phyloP scores from a whole-genome alignment of 2,113 vertebrate genomes.

The Antennarius striatus region DNA sequence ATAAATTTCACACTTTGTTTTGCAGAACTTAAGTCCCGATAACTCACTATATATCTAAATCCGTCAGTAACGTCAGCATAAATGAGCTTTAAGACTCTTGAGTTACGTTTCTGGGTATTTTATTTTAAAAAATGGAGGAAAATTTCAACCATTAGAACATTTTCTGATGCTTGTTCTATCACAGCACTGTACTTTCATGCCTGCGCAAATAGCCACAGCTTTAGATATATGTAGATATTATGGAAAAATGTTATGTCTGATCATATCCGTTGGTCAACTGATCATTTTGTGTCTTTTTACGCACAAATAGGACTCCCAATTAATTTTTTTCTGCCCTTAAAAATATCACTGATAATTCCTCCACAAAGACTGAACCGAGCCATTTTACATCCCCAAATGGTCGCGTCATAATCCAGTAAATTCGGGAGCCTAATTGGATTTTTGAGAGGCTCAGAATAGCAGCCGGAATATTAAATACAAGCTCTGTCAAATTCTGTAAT shows the following conservation, averaged over 20 bases:
- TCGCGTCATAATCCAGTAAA: constrained; percentile 72
- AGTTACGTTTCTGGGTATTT: too few species aligned
- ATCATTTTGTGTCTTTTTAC: constrained; percentile 18
- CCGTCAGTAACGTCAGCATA: too few species aligned
- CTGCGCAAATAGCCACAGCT: too few species aligned
- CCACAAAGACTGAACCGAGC: constrained; percentile 54
- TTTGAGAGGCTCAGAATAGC: constrained; percentile 66
- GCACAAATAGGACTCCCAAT: constrained; percentile 39
- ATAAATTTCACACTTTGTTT: neutral
- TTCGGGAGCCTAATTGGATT: constrained; percentile 76
- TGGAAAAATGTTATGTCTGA: neutral
- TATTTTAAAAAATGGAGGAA: too few species aligned
- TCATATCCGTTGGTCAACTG: constrained; percentile 1
- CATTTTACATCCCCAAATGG: constrained; percentile 64
- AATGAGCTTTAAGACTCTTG: too few species aligned
- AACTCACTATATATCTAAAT: too few species aligned
- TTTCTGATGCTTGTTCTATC: too few species aligned
- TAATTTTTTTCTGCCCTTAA: constrained; percentile 27
- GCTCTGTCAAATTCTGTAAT: constrained; percentile 67
- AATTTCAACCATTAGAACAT: too few species aligned
- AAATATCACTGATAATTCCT: constrained; percentile 60
- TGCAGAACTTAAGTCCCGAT: neutral
- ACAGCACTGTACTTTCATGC: too few species aligned
- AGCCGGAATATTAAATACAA: constrained; percentile 70
- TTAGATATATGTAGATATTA: too few species aligned